Base-by-base conservation (phyloP, 1,140 invertebrate genomes). In the Pseudomyrmex flavicornis region DNA sequence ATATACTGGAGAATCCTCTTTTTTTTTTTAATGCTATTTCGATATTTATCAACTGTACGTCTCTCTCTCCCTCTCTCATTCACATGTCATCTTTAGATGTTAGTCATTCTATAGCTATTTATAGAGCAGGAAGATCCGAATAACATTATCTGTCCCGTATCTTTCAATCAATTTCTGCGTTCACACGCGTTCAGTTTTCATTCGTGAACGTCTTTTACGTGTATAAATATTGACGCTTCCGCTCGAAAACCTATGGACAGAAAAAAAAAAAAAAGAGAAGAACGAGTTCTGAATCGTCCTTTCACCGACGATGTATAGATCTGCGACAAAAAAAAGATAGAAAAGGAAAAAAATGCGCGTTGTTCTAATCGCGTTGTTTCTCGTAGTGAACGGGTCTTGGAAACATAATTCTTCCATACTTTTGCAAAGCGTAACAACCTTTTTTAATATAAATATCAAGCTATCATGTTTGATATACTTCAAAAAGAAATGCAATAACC, bases 401-500 rank as follows among this genome's bases (percentile, higher is more conserved):
- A 54, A 35, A 54, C 35, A 13, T 54, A 79, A 69, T 69, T 15
- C 15, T 58, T 35, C 9, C 13, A 68, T 56, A 4, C 48, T 52
- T 66, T 77, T 26, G n/a, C 35, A 17, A 56, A 63, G 2, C 0
- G 9, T 68, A 79, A 69, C 0, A 15, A 10, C 13, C 17, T 9
- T 77, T 22, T 17, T 68, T 56, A 61, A 66, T 15, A 72, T 4
- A 58, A 68, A 58, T 46, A 20, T n/a, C 26, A 35, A 44, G 12
- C 17, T 9, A 7, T 63, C 26, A 1, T 73, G 17, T 20, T 22
- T 1, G 50, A 10, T 58, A 58, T 58, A 79, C 35, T 26, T 22
- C 52, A 68, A 35, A 54, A 35, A 77, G 48, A 52, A 77, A 26
- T 22, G 44, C 75, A 13, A 69, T 17, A 77, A 77, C 75, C 75